These are phyloP conservation scores for Leptogaster cylindrica DNA, from an alignment of 2,888 invertebrate genomes.

Conservation along the genomic window DNA sequence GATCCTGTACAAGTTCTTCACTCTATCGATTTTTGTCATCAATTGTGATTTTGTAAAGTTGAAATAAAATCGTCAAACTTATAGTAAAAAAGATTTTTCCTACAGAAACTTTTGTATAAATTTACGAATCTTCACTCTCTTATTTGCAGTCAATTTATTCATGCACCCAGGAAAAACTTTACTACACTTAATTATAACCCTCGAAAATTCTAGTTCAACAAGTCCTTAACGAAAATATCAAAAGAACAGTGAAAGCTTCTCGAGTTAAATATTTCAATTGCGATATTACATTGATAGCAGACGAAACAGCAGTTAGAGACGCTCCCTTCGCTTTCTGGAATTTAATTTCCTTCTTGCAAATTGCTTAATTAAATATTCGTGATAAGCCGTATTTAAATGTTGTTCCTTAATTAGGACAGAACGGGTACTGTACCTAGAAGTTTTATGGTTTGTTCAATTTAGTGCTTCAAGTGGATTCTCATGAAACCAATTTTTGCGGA, in stretches of 20 bases:
- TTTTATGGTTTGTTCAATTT: slow-evolving; percentile 36
- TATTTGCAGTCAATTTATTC: slow-evolving; percentile 26
- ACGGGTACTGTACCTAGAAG: slow-evolving; percentile 11
- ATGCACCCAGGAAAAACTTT: slow-evolving; percentile 6
- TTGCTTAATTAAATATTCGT: slow-evolving; percentile 46
- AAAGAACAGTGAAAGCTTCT: slow-evolving; percentile 14
- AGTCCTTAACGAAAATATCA: slow-evolving; percentile 24
- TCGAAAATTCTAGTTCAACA: slow-evolving; percentile 19
- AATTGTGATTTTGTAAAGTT: no score
- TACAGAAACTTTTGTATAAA: background rate
- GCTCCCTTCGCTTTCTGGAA: slow-evolving; percentile 25
- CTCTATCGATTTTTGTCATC: no score
- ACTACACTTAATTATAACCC: slow-evolving; percentile 11
- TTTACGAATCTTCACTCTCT: slow-evolving; percentile 27
- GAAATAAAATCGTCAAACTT: no score
- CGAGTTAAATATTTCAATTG: slow-evolving; percentile 37
- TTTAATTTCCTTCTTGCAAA: slow-evolving; percentile 46
- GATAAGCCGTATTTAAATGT: slow-evolving; percentile 45
- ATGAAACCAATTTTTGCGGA: slow-evolving; percentile 21
- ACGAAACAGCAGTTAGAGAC: slow-evolving; percentile 19
- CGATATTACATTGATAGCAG: slow-evolving; percentile 39
- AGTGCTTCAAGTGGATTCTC: slow-evolving; percentile 15
- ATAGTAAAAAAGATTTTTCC: no score
- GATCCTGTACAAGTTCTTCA: no score
- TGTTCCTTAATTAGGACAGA: slow-evolving; percentile 36